These are phyloP conservation scores for Drosophila sulfurigaster DNA, from an alignment of 1,140 invertebrate species.

Conservation along the genomic window DNA sequence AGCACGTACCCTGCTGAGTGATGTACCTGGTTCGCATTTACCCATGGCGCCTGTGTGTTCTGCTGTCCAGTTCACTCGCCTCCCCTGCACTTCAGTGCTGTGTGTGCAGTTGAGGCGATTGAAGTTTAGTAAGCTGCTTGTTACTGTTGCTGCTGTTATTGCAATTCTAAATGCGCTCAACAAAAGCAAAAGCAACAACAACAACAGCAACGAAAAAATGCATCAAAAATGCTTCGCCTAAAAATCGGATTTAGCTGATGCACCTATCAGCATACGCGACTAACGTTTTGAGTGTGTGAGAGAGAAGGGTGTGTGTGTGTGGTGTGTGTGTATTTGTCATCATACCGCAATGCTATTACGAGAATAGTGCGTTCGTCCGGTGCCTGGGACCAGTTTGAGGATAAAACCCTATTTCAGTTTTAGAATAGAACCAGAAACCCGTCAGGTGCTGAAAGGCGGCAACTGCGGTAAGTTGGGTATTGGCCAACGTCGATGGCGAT, in stretches of 20 bases:
- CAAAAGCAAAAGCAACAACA: background rate
- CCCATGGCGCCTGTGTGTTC: background rate
- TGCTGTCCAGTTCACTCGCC: background rate
- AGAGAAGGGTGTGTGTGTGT: slow-evolving; percentile 1
- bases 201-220: slow-evolving; percentile 25
- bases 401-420: slow-evolving; percentile 30
- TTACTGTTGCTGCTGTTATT: slow-evolving; percentile 19
- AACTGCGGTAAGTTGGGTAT: slow-evolving; percentile 55
- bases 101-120: background rate
- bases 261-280: slow-evolving; percentile 40
- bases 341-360: slow-evolving; percentile 78
- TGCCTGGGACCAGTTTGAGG: slow-evolving; percentile 16
- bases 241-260: slow-evolving; percentile 74
- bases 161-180: slow-evolving; percentile 34
- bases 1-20: slow-evolving; percentile 3
- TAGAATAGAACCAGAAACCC: slow-evolving; percentile 21
- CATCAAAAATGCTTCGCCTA: slow-evolving; percentile 35
- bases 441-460: slow-evolving; percentile 73
- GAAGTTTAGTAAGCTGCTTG: slow-evolving; percentile 31
- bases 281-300: slow-evolving; percentile 24
- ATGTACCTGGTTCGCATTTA: background rate
- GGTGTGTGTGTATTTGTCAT: slow-evolving; percentile 57
- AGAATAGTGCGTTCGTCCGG: slow-evolving; percentile 61
- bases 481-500: slow-evolving; percentile 8
- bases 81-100: background rate